A percentile compares a stretch with the other conserved stretches of the same genome.
Conservation (phyloP, 2,888 invertebrate species). For the Rhingia rostrata region DNA sequence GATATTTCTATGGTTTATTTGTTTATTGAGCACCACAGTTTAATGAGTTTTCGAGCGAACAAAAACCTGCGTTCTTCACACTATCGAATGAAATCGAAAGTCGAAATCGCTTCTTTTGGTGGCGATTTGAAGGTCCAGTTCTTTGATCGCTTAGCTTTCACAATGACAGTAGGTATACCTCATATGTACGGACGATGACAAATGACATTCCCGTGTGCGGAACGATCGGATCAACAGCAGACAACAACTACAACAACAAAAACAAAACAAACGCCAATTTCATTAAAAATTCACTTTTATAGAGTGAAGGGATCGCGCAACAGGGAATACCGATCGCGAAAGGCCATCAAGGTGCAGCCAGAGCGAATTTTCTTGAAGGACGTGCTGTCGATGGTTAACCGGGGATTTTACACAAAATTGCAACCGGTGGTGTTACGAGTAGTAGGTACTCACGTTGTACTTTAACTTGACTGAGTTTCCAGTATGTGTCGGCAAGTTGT, state of each 20-base stretch:
- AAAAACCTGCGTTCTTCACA: slow-evolving; percentile 45
- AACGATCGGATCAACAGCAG: slow-evolving; percentile 17
- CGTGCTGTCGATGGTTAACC: slow-evolving; percentile 54
- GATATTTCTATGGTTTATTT: slow-evolving; percentile 25
- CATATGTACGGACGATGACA: slow-evolving; percentile 21
- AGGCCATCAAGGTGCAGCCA: slow-evolving; percentile 68
- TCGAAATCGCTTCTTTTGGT: slow-evolving; percentile 24
- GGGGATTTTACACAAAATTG: slow-evolving; percentile 42
- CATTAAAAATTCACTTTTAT: slow-evolving; percentile 27
- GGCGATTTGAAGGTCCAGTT: slow-evolving; percentile 18
- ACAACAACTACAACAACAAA: background rate
- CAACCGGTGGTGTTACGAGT: background rate
- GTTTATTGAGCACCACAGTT: slow-evolving; percentile 29
- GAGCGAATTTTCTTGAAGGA: slow-evolving; percentile 70
- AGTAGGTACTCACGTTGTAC: background rate
- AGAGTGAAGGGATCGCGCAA: slow-evolving; percentile 46
- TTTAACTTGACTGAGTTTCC: slow-evolving; percentile 3
- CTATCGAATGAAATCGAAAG: slow-evolving; percentile 49
- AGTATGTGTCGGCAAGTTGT: slow-evolving; percentile 32
- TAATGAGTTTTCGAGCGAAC: slow-evolving; percentile 25
- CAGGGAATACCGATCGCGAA: slow-evolving; percentile 44
- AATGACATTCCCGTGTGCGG: slow-evolving; percentile 37
- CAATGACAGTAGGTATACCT: background rate
- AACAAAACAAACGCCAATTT: slow-evolving; percentile 9
- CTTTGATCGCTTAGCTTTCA: slow-evolving; percentile 37